phyloP scores from a whole-genome alignment of 2,113 vertebrate genomes.

The Clupea harengus region DNA sequence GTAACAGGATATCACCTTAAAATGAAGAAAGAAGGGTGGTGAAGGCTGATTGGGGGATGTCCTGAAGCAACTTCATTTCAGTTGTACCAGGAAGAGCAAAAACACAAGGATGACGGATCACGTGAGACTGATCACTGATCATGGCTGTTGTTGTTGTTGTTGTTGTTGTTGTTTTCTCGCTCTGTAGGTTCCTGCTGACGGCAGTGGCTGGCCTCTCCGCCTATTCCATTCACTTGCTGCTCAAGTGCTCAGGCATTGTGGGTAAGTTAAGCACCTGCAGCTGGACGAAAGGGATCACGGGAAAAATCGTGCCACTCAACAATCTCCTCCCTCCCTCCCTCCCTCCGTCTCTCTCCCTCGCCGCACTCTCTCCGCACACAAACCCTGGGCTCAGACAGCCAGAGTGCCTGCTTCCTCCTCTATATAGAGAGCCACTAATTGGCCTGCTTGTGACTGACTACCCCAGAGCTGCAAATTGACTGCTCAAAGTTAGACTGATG shows the following conservation, averaged over 20 bases:
- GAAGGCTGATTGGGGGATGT: neutral
- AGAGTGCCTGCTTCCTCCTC: neutral
- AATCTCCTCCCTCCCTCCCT: neutral
- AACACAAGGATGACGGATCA: too few species aligned
- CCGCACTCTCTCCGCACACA: neutral
- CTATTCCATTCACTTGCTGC: conserved; percentile 95
- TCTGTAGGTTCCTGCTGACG: conserved; percentile 83
- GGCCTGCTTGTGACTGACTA: neutral
- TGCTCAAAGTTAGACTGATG: neutral
- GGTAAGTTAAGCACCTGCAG: conserved; percentile 70
- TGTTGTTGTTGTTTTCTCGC: neutral
- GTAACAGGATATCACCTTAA: neutral
- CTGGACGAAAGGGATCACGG: neutral
- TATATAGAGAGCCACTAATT: neutral
- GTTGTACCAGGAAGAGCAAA: neutral
- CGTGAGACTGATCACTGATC: neutral
- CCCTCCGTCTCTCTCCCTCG: neutral
- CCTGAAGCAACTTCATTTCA: neutral
- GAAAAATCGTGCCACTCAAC: neutral
- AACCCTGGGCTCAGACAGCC: neutral
- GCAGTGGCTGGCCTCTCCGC: conserved; percentile 87
- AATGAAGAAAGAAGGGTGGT: too few species aligned
- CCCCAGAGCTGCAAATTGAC: neutral
- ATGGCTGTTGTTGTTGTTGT: neutral
- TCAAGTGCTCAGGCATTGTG: conserved; percentile 93